Evolutionary conservation across 2,888 invertebrate species (phyloP), one percentile per base, ranked within the genome.

Genomic region (Euclidia mi): DNA sequence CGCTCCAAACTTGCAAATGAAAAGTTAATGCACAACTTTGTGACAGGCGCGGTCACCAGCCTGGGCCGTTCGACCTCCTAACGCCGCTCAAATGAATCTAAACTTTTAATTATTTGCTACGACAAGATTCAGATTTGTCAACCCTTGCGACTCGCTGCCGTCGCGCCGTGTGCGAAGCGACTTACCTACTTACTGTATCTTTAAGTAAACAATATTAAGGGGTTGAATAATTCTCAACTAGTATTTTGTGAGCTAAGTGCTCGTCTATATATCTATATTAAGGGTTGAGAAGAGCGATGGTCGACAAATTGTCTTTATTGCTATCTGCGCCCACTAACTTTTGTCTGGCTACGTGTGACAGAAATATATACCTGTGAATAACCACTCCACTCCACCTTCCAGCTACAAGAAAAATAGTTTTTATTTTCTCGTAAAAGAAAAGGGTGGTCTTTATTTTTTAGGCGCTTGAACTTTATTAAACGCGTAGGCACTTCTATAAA

Each of bases 1-100:
- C 81, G 81, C 77, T 80, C 78, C 71, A 79, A 91, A 90, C 87
- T 91, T 90, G 86, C 86, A 90, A 91, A 92, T 92, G 90, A 90
- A 91, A 92, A 91, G 90, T 91, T 91, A 91, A 91, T 87, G 89
- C 83, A 77, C 81, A 90, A 91, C 82, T 91, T 90, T 70, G 71
- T 86, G 90, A 89, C 89, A 88, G 87, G 81, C 82, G 83, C 84
- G 85, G 84, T 81, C 81, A 81, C 76, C 74, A 71, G 12, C 42
- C 17, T 28, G 72, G 12, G 45, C 32, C 28, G 41, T 78, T 80
- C 84, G 82, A 81, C 84, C 85, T 84, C 70, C 81, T 83, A 78
- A 78, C 82, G 76, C 76, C 71, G 81, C 79, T 76, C 70, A 77
- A 85, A 89, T 85, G 81, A 88, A 87, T 87, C 82, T 79, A 77